These are phyloP conservation scores for Sprattus sprattus DNA, from an alignment of 2,113 vertebrate genomes.

Conservation along the genomic window DNA sequence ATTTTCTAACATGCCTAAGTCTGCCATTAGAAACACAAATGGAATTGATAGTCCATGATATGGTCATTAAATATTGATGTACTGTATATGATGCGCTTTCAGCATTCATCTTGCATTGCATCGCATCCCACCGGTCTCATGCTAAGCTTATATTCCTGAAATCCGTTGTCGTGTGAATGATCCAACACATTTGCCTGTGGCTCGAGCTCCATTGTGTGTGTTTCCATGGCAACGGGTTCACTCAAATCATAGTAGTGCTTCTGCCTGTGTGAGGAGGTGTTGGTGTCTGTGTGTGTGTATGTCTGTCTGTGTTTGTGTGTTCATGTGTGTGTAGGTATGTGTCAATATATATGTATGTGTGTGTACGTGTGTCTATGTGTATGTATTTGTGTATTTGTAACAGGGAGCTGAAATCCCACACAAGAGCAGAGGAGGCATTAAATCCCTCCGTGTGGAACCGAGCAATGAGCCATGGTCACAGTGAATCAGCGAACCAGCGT, in stretches of 20 bases:
- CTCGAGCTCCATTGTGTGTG: constrained; percentile 48
- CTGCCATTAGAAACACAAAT: neutral
- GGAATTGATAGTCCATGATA: neutral
- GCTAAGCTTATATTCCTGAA: constrained; percentile 11
- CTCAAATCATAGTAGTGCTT: constrained; percentile 18
- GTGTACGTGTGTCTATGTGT: constrained; percentile 32
- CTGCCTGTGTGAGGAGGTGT: neutral
- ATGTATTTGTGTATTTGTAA: constrained; percentile 39
- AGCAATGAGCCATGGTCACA: constrained; percentile 35
- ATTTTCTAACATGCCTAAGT: neutral
- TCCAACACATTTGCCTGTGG: constrained; percentile 37
- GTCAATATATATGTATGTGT: constrained; percentile 6
- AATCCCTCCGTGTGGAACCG: constrained; percentile 37
- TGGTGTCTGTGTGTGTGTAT: neutral
- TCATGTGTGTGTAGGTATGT: constrained; percentile 2
- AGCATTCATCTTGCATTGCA: constrained; percentile 37
- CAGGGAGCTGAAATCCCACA: constrained; percentile 47
- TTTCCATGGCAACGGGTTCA: constrained; percentile 65
- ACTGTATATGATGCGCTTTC: neutral
- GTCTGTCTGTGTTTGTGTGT: neutral
- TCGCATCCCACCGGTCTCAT: neutral
- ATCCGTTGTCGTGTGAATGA: constrained; percentile 39
- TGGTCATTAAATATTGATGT: neutral
- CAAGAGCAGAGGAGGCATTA: constrained; percentile 28
- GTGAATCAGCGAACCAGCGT: constrained; percentile 38